Evolutionary conservation across 2,113 vertebrate genomes (phyloP), one percentile per base, ranked within the genome.

Genomic region (Lucifuga dentata): DNA sequence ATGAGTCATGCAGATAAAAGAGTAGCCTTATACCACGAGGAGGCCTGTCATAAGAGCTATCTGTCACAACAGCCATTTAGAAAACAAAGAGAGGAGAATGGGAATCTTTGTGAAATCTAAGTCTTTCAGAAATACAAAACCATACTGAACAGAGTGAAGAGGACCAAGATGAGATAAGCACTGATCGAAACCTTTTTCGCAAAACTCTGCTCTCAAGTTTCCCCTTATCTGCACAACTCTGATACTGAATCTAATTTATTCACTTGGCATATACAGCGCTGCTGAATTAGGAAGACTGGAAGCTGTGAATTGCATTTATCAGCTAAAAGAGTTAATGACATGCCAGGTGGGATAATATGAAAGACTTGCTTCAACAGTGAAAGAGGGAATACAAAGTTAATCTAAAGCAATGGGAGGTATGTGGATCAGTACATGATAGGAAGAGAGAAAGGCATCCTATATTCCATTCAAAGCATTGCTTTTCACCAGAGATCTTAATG

Each of bases 221-320:
- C 56, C 65, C 45, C 44, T 46, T 24, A 17, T 39, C 49, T 68
- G 44, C 53, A 0, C 43, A 5, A 62, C 7, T 79, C 44, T 20
- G 45, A 68, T 72, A 51, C 53, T 35, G 53, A 76, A 70, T 80
- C 51, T 83, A 82, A 90, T 88, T 76, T 79, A 90, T 87, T 86
- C 79, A 53, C 62, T 45, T n/a, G 43, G 55, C 24, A 33, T 70
- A 51, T 68, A 78, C 66, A 64, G 76, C 56, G 49, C 52, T 57
- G 67, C 56, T 39, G 68, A 88, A 86, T 89, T 87, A 81, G 69
- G 40, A 65, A 67, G 77, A 75, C 76, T 72, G 65, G 83, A 86
- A 82, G 78, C 83, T 84, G 72, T 68, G 80, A 83, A 67, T 81
- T 77, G 68, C 76, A 80, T 89, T 89, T 81, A 84, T 87, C 84